Evolutionary conservation across 2,888 invertebrate species (phyloP), one percentile per base, ranked within the genome.

Genomic region (Tiliacea aurago): DNA sequence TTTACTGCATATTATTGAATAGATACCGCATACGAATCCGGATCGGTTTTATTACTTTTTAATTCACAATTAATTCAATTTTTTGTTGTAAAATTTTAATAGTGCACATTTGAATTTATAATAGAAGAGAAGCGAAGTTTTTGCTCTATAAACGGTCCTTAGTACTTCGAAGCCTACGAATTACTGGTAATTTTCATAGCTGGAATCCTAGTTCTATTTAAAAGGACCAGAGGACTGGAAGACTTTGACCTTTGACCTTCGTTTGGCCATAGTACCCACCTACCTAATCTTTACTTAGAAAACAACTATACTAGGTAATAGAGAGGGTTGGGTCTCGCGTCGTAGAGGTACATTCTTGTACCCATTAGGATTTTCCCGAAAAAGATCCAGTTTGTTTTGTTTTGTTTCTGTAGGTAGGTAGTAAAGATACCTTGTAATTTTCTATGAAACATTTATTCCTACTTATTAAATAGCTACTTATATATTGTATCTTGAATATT

Each of bases 61-160:
- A 88, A 88, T 88, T 81, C 65, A 76, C 80, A 84, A 90, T 87
- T 88, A 85, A 87, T 89, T 88, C 85, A 85, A 76, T 71, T 86
- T 65, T 76, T 61, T 47, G 62, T 59, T 62, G 53, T 80, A 81
- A 80, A 80, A 69, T 70, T 81, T 78, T 85, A 75, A 78, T 73
- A 66, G 53, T 56, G 4, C 23, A 20, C 58, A 79, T 81, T 81
- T 73, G 72, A 79, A 79, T 81, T 51, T 58, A 64, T 67, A 64
- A 73, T 73, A 56, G 23, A 61, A 64, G 28, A 56, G 33, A 43
- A 73, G 49, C 56, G 53, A 73, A 23, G 41, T 53, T 85, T 77
- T 62, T 78, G 56, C 72, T 73, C 63, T 68, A 55, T 77, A 62
- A 73, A 56, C 33, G 51, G 23, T 33, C 43, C 45, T 70, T 37